Conservation (phyloP, 2,888 invertebrate species). For the Tortricodes alternella region DNA sequence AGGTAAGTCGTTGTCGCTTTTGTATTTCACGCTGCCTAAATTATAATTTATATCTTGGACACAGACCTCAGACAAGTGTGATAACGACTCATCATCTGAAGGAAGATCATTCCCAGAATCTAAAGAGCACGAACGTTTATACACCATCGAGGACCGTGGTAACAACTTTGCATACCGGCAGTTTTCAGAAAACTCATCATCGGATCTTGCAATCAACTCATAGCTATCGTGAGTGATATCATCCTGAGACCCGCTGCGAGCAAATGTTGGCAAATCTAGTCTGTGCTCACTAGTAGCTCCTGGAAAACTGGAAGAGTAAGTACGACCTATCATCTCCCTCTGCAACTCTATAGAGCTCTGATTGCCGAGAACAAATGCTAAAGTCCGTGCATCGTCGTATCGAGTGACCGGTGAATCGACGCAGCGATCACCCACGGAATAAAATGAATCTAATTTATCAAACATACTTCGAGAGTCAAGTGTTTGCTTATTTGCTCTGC, state of each 20-base stretch:
- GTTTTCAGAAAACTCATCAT: constrained; percentile 81
- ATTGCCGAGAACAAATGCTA: constrained; percentile 52
- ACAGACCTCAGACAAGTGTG: constrained; percentile 76
- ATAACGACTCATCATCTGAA: constrained; percentile 87
- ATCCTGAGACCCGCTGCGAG: constrained; percentile 89
- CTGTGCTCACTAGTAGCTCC: constrained; percentile 89
- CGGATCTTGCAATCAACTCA: constrained; percentile 90
- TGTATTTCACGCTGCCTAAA: constrained; percentile 84
- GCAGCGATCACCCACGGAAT: constrained; percentile 69
- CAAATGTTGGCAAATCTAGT: constrained; percentile 84
- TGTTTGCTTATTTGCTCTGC: constrained; percentile 65
- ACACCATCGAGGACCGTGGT: constrained; percentile 60
- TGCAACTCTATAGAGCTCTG: constrained; percentile 86
- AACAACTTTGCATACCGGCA: constrained; percentile 57
- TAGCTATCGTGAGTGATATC: constrained; percentile 95
- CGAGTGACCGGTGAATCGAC: constrained; percentile 88
- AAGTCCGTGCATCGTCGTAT: constrained; percentile 86
- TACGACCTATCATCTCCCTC: constrained; percentile 86
- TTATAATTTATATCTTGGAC: constrained; percentile 82
- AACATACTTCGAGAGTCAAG: constrained; percentile 66
- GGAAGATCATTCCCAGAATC: constrained; percentile 90
- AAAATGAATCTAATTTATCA: constrained; percentile 63
- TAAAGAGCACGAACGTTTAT: constrained; percentile 87
- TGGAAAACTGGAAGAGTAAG: constrained; percentile 93
- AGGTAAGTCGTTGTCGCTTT: constrained; percentile 86